Percentiles rank a stretch among this genome's conserved stretches.
Conservation (phyloP, 2,113 vertebrate species). For the Epinephelus lanceolatus region DNA sequence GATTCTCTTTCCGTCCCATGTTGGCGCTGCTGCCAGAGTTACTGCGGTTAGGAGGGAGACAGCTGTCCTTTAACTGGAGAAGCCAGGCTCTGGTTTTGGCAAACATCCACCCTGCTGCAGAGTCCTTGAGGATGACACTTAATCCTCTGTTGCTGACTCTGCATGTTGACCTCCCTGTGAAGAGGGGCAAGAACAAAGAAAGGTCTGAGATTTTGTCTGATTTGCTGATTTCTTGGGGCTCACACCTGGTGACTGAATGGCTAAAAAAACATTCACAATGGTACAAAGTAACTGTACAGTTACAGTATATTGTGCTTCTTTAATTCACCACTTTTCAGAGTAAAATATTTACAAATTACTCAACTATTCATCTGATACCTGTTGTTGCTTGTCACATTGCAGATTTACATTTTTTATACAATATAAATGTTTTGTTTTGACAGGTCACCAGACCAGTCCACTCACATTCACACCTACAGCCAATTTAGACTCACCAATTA, state of each 20-base stretch:
- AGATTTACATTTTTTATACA: neutral
- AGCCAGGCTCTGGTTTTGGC: slow-evolving; percentile 44
- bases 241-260: slow-evolving; percentile 3
- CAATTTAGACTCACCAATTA: too few relatives aligned
- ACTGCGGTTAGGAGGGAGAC: slow-evolving; percentile 49
- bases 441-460: too few relatives aligned
- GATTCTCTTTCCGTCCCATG: slow-evolving; percentile 69
- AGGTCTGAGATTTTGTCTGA: neutral
- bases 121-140: slow-evolving; percentile 56
- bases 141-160: slow-evolving; percentile 46
- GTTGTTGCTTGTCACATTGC: neutral
- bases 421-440: neutral
- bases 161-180: slow-evolving; percentile 29
- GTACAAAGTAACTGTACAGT: neutral
- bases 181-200: slow-evolving; percentile 19
- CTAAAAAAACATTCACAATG: neutral
- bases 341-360: neutral
- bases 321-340: neutral
- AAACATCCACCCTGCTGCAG: slow-evolving; percentile 39
- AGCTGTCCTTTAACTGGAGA: slow-evolving; percentile 63
- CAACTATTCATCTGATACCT: neutral
- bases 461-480: too few relatives aligned
- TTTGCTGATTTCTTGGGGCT: slow-evolving; percentile 6
- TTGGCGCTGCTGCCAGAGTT: slow-evolving; percentile 51
- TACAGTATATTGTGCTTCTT: neutral